Evolutionary conservation across 2,113 vertebrate species (phyloP).

Genomic region (Amblyopsis rosae): DNA sequence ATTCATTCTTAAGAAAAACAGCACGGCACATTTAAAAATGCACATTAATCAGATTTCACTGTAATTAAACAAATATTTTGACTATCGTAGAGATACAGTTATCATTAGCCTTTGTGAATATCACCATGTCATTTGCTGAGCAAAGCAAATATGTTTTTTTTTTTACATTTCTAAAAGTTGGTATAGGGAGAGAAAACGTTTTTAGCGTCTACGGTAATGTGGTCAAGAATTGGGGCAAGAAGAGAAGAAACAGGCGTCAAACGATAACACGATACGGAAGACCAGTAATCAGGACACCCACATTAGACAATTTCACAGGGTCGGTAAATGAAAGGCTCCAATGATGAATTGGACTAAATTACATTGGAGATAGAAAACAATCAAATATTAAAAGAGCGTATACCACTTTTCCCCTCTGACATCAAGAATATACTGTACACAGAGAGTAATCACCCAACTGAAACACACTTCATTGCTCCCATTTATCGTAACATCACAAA

Average conservation of each 20-base stretch:
- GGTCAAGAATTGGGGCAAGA: constrained; percentile 58
- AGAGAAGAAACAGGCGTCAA: constrained; percentile 72
- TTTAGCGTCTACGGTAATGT: constrained; percentile 18
- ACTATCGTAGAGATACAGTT: constrained; percentile 26
- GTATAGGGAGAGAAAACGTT: constrained; percentile 57
- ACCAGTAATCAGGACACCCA: constrained; percentile 68
- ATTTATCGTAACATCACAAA: constrained; percentile 82
- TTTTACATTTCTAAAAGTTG: constrained; percentile 41
- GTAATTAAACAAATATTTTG: constrained; percentile 42
- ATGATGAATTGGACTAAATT: constrained; percentile 84
- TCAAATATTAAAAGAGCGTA: constrained; percentile 84
- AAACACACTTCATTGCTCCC: constrained; percentile 78
- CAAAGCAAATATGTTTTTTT: constrained; percentile 35
- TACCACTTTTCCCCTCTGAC: constrained; percentile 67
- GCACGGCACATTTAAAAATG: constrained; percentile 27
- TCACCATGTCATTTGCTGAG: constrained; percentile 46
- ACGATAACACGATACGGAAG: constrained; percentile 62
- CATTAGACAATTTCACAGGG: constrained; percentile 72
- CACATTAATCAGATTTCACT: constrained; percentile 23
- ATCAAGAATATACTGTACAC: constrained; percentile 74
- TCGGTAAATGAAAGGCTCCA: constrained; percentile 69
- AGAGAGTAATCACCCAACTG: constrained; percentile 67
- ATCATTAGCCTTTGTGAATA: constrained; percentile 36
- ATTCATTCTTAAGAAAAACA: constrained; percentile 25
- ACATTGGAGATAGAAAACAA: constrained; percentile 68